A percentile compares a stretch with the other conserved stretches of the same genome.
These are phyloP conservation scores for Ramphastos sulfuratus DNA, from an alignment of 2,113 vertebrate species.

Conservation along the genomic window DNA sequence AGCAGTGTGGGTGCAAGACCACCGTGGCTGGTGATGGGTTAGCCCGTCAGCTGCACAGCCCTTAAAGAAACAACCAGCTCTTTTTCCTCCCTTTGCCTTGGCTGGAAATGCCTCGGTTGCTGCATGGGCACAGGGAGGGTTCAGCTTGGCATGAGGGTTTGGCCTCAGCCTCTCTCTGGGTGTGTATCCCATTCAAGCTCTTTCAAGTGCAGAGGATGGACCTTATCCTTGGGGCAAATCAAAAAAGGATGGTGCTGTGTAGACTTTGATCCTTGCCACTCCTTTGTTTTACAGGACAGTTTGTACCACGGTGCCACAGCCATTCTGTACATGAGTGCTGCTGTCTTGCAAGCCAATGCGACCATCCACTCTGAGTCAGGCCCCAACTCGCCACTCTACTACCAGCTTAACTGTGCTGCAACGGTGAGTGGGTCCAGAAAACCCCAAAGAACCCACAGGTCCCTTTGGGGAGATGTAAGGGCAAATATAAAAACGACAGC, in stretches of 20 bases:
- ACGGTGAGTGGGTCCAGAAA: constrained; percentile 10
- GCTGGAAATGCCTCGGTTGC: not conserved
- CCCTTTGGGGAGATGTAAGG: not conserved
- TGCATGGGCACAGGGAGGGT: not conserved
- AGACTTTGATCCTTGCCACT: rapidly evolving
- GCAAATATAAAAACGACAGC: not conserved
- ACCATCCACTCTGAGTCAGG: not conserved
- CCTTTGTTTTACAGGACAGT: constrained; percentile 37
- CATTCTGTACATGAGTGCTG: constrained; percentile 58
- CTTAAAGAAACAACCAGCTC: not conserved
- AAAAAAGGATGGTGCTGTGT: not conserved
- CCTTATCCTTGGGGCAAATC: rapidly evolving
- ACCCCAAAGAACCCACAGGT: rapidly evolving
- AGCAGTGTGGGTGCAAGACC: rapidly evolving
- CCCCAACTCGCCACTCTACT: rapidly evolving
- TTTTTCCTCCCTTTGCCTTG: not conserved
- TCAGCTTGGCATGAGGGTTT: rapidly evolving
- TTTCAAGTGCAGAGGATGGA: not conserved
- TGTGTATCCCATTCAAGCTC: rapidly evolving
- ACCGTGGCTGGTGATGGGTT: rapidly evolving
- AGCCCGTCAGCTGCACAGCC: rapidly evolving
- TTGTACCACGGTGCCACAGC: constrained; percentile 29
- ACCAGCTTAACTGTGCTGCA: constrained; percentile 16
- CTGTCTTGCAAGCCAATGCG: constrained; percentile 48
- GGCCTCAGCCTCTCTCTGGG: not conserved